A percentile compares a stretch with the other conserved stretches of the same genome.
phyloP scores from a whole-genome alignment of 2,888 invertebrate species.

The Mylabris sibirica region DNA sequence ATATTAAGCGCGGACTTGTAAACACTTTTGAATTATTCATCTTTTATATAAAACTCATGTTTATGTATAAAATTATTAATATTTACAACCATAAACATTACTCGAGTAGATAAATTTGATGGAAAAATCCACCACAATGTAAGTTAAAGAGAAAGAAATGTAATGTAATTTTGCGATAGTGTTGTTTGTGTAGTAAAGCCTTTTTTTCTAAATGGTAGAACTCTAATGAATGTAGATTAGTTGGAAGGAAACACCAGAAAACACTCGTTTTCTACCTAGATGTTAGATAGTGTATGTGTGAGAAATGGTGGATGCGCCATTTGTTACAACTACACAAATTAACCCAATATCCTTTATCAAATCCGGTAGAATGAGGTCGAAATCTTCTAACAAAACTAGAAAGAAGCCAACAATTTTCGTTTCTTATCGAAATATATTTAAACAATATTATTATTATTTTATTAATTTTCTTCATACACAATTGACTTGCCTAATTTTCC shows the following conservation, averaged over 20 bases:
- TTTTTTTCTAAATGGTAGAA: too few species aligned
- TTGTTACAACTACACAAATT: not conserved
- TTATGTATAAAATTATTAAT: constrained; percentile 11
- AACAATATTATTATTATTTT: not conserved
- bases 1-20: not conserved
- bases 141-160: not conserved
- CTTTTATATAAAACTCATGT: not conserved
- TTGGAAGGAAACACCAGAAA: too few species aligned
- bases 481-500: not conserved
- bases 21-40: constrained; percentile 11
- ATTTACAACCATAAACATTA: not conserved
- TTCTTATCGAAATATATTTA: not conserved
- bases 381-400: too few species aligned
- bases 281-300: not conserved
- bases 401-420: too few species aligned
- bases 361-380: not conserved
- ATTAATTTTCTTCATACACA: not conserved
- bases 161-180: not conserved
- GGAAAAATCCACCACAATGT: too few species aligned
- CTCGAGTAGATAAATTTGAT: not conserved
- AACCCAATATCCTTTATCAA: not conserved
- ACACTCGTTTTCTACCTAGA: too few species aligned
- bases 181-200: not conserved
- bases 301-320: not conserved
- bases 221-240: too few species aligned